These are phyloP conservation scores for Metellina segmentata DNA, from an alignment of 2,888 invertebrate species.

Conservation along the genomic window DNA sequence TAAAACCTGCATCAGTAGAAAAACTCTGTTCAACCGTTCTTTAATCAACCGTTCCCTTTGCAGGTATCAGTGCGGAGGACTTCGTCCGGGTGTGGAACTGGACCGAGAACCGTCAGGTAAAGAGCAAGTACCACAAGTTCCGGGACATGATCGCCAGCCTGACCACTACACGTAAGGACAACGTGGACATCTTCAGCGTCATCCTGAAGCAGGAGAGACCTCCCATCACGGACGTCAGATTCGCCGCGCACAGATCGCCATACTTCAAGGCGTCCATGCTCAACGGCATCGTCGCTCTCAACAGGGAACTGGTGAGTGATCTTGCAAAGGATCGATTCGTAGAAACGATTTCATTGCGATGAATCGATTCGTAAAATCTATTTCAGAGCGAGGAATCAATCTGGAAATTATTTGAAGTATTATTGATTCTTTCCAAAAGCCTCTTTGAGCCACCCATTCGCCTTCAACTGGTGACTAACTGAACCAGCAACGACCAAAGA, in stretches of 20 bases:
- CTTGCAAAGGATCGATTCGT: too few relatives aligned
- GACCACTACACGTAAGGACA: conserved; percentile 91
- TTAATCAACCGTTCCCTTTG: not conserved
- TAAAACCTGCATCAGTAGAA: not conserved
- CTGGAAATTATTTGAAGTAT: too few relatives aligned
- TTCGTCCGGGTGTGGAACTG: conserved; percentile 97
- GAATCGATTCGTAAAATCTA: too few relatives aligned
- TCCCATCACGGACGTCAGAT: conserved; percentile 94
- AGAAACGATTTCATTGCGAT: too few relatives aligned
- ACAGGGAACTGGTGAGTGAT: conserved; percentile 88
- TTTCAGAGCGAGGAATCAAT: too few relatives aligned
- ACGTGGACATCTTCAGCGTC: conserved; percentile 98
- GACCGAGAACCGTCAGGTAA: conserved; percentile 89
- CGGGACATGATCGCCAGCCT: conserved; percentile 91
- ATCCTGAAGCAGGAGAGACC: conserved; percentile 90
- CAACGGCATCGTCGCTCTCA: conserved; percentile 95
- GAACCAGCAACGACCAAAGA: too few relatives aligned
- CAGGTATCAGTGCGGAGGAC: conserved; percentile 95
- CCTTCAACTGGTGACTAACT: too few relatives aligned
- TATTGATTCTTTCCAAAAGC: too few relatives aligned
- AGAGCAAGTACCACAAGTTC: conserved; percentile 94
- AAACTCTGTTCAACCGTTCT: not conserved
- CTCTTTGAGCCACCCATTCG: too few relatives aligned
- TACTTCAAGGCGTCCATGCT: conserved; percentile 96
- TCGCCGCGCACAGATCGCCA: conserved; percentile 96